A percentile compares a stretch with the other conserved stretches of the same genome.
Evolutionary conservation across 1,140 invertebrate species (phyloP).

Genomic region (Heterodera schachtii): DNA sequence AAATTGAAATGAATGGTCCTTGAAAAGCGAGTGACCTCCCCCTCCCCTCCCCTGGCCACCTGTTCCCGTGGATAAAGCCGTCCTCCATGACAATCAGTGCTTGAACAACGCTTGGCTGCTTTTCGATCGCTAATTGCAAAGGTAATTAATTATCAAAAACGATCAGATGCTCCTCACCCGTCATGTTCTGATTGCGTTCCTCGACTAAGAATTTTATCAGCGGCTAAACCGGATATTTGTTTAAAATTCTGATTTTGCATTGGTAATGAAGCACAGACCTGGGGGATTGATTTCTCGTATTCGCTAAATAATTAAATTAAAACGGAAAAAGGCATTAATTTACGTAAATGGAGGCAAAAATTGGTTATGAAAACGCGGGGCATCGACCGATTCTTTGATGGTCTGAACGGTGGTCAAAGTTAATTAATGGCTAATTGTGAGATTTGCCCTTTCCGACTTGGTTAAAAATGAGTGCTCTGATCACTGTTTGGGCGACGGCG

Average conservation of each 20-base stretch:
- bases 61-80: constrained; percentile 64
- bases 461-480: constrained; percentile 81
- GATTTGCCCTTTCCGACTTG: background rate
- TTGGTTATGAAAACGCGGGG: constrained; percentile 87
- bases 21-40: no score
- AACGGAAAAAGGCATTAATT: no score
- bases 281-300: constrained; percentile 73
- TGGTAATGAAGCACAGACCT: constrained; percentile 8
- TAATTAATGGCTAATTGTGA: background rate
- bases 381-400: constrained; percentile 85
- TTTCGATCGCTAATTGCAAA: constrained; percentile 31
- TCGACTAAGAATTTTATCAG: constrained; percentile 46
- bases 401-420: constrained; percentile 68
- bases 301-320: constrained; percentile 67
- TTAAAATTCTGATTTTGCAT: background rate
- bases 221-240: constrained; percentile 34
- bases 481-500: constrained; percentile 71
- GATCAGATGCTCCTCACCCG: constrained; percentile 5
- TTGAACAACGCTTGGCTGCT: constrained; percentile 61
- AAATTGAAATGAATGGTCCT: background rate
- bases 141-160: background rate
- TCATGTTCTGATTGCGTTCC: constrained; percentile 55
- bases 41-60: background rate
- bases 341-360: constrained; percentile 78
- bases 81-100: constrained; percentile 57